Base-by-base conservation (phyloP, 2,797 vertebrate genomes). In the Knipowitschia caucasica region DNA sequence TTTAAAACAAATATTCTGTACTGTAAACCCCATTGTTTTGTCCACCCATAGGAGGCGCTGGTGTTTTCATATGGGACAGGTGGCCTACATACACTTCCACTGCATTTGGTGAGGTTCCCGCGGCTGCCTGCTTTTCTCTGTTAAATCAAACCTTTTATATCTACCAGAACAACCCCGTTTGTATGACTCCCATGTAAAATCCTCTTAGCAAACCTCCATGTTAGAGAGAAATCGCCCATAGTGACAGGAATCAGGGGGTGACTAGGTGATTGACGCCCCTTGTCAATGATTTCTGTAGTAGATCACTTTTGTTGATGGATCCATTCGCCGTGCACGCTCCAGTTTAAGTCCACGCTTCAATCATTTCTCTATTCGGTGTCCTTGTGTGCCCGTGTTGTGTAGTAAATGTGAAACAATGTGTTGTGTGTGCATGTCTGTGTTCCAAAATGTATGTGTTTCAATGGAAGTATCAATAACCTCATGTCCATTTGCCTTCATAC, bases 31-130 rank as follows among this genome's bases (percentile, higher is more conserved):
- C 80, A 80, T 83, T 91, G 80, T 89, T 91, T 77, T 90, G 86
- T 90, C 85, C 88, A 90, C 88, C 85, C 80, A 73, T 90, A 91
- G 90, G 90, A 91, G 88, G 89, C 87, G 86, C 88, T 91, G 82
- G 86, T 89, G 86, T 90, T 89, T 87, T 90, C 89, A 83, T 90
- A 89, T 88, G 89, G 89, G 82, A 89, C 86, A 74, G 87, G 85
- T 82, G 89, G 87, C 77, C 90, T 89, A 69, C 88, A 84, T 81
- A 88, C 88, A 82, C 88, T 89, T 83, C 89, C 88, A 72, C 87
- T 87, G 82, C 83, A 89, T 83, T 89, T 89, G 90, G 89, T 91
- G 90, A 90, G 89, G 85, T 87, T 81, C 82, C 75, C 71, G 72
- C 72, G 74, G 78, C 81, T 86, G 77, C 81, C 74, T 85, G 82